These are phyloP conservation scores for Phenacoccus solenopsis DNA, from an alignment of 1,140 invertebrate species.

Conservation along the genomic window DNA sequence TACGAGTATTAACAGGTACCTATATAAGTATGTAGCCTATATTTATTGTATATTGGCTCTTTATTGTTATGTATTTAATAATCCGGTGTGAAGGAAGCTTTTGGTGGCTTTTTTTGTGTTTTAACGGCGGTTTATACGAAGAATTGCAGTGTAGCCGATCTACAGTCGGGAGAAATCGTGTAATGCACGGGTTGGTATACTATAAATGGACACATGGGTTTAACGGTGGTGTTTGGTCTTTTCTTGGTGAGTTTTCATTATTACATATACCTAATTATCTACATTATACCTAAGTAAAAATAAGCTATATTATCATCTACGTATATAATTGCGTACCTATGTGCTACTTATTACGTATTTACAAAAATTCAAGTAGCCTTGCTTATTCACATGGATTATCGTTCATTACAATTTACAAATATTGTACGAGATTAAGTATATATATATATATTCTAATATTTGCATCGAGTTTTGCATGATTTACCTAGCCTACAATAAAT, in stretches of 20 bases:
- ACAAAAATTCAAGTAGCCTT: too few relatives aligned
- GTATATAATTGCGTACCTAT: neutral
- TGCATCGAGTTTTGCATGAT: too few relatives aligned
- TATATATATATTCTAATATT: too few relatives aligned
- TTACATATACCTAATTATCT: neutral
- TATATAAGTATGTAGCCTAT: too few relatives aligned
- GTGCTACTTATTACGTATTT: too few relatives aligned
- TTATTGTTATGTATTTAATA: neutral
- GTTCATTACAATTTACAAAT: too few relatives aligned
- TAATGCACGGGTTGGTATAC: conserved; percentile 14
- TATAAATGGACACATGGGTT: conserved; percentile 13
- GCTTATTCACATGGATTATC: too few relatives aligned
- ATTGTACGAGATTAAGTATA: too few relatives aligned
- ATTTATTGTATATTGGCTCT: too few relatives aligned
- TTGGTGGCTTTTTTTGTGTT: conserved; percentile 14
- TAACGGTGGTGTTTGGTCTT: conserved; percentile 13
- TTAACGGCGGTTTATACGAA: conserved; percentile 11
- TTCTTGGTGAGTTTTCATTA: conserved; percentile 10
- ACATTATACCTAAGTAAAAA: neutral
- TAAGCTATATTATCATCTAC: neutral
- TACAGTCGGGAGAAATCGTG: neutral
- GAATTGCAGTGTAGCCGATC: conserved; percentile 7
- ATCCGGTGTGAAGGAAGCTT: conserved; percentile 8
- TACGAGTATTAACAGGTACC: too few relatives aligned
- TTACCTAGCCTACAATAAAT: too few relatives aligned